These are phyloP conservation scores for Corythaeola cristata DNA, from an alignment of 2,113 vertebrate genomes.

Conservation along the genomic window DNA sequence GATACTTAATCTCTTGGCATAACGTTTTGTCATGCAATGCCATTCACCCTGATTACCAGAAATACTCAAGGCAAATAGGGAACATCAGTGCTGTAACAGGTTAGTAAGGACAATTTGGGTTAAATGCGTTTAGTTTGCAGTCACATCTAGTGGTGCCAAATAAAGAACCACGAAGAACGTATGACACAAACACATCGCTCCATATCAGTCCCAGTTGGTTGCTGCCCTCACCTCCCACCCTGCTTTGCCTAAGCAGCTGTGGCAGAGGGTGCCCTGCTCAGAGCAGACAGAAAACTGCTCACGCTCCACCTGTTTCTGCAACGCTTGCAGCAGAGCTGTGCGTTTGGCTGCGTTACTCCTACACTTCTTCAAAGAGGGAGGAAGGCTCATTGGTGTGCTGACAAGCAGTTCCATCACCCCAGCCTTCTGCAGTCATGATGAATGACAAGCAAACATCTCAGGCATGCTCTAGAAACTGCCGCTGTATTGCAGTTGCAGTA, in stretches of 20 bases:
- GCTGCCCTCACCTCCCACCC: background rate
- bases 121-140: background rate
- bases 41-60: background rate
- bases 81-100: background rate
- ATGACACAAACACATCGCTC: background rate
- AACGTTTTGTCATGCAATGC: background rate
- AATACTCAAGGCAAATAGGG: background rate
- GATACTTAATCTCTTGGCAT: background rate
- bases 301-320: rapidly evolving
- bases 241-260: background rate
- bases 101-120: background rate
- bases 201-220: background rate
- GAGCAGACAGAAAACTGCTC: background rate
- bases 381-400: background rate
- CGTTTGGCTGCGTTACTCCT: background rate
- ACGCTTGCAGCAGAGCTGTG: background rate
- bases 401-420: background rate
- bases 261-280: background rate
- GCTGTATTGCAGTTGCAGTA: rapidly evolving
- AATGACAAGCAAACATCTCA: background rate
- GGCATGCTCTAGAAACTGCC: background rate
- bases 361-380: background rate
- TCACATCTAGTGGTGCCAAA: background rate
- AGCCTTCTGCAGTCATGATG: background rate
- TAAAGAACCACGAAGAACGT: background rate